Percentiles rank a stretch among this genome's conserved stretches.
phyloP scores from a whole-genome alignment of 2,113 vertebrate genomes.

The Sylvietta virens region DNA sequence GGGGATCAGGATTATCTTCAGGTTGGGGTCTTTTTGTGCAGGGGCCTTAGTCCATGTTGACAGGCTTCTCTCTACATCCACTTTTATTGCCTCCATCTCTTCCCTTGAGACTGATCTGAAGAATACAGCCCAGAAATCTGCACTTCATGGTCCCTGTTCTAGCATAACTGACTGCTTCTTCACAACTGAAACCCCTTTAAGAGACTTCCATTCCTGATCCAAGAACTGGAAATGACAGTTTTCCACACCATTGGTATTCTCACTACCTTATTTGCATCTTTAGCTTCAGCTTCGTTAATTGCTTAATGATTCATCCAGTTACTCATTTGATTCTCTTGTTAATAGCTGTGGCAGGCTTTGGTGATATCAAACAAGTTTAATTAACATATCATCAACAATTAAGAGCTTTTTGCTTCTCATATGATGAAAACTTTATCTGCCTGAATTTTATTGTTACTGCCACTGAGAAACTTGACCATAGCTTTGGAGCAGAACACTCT shows the following conservation, averaged over 20 bases:
- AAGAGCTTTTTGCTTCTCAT: background rate
- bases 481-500: background rate
- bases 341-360: constrained; percentile 20
- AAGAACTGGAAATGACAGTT: background rate
- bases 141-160: background rate
- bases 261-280: constrained; percentile 22
- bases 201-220: background rate
- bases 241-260: background rate
- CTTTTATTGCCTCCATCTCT: background rate
- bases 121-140: background rate
- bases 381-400: constrained; percentile 21
- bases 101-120: background rate
- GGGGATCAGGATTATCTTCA: background rate
- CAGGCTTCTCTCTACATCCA: background rate
- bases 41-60: background rate
- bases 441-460: background rate
- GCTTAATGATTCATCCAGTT: constrained; percentile 39
- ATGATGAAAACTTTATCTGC: background rate
- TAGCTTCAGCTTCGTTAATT: constrained; percentile 39
- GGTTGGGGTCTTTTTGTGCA: background rate
- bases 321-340: background rate
- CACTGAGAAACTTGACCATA: background rate
- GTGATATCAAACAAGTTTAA: constrained; percentile 9
- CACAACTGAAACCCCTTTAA: background rate
- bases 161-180: background rate